Evolutionary conservation across 1,140 invertebrate genomes (phyloP).

Genomic region (Pogonomyrmex barbatus): DNA sequence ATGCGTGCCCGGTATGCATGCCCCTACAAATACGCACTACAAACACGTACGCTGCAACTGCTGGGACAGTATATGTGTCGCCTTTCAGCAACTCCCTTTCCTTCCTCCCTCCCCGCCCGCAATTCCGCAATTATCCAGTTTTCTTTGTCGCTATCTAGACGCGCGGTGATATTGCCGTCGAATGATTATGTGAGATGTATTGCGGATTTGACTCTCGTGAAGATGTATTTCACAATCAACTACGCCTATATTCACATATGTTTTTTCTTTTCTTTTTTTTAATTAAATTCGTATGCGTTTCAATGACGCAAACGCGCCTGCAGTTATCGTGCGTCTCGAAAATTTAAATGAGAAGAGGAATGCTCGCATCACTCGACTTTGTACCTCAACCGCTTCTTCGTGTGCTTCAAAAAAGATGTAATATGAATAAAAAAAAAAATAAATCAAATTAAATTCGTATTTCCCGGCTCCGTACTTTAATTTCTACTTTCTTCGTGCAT

Average conservation of each 20-base stretch:
- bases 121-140: not conserved
- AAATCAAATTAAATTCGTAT: not conserved
- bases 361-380: not conserved
- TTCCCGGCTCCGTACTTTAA: not conserved
- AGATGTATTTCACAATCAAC: not conserved
- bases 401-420: not conserved
- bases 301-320: not conserved
- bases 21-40: not conserved
- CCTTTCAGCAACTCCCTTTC: not conserved
- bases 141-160: constrained; percentile 6
- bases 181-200: not conserved
- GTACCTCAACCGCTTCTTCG: not conserved
- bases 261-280: not conserved
- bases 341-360: not conserved
- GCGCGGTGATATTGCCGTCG: not conserved
- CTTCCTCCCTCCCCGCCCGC: not conserved
- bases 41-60: not conserved
- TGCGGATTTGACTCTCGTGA: not conserved
- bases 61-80: no score
- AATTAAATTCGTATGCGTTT: not conserved
- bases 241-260: no score
- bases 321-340: not conserved
- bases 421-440: not conserved
- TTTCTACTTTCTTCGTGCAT: not conserved
- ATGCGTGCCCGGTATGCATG: not conserved